phyloP scores from a whole-genome alignment of 1,140 invertebrate genomes.

The Coptotermes formosanus region DNA sequence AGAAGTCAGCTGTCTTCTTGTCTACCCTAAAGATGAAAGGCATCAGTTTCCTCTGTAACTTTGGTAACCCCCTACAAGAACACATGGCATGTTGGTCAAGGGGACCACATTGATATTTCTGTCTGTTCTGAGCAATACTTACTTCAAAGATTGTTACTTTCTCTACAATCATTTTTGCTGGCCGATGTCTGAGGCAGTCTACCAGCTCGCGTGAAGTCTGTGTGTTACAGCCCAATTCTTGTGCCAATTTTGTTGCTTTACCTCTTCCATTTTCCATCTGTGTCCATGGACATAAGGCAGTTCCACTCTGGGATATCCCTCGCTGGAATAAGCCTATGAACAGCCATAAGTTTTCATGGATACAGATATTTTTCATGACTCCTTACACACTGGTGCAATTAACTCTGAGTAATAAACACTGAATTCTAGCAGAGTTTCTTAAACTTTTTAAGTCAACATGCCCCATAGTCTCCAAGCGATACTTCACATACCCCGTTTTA shows the following conservation, averaged over 20 bases:
- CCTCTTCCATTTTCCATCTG: conserved; percentile 49
- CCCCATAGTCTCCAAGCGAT: too few species aligned
- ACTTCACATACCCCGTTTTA: too few species aligned
- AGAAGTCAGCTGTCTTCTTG: too few species aligned
- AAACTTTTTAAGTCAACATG: too few species aligned
- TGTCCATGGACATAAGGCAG: conserved; percentile 60
- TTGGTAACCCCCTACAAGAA: not conserved
- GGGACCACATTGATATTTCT: not conserved
- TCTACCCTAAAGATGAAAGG: not conserved
- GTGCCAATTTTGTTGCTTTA: conserved; percentile 50
- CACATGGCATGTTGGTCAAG: not conserved
- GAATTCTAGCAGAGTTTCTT: too few species aligned
- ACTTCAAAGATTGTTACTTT: conserved; percentile 44
- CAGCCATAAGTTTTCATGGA: not conserved
- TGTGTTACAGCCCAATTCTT: conserved; percentile 49
- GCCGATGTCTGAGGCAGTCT: conserved; percentile 54
- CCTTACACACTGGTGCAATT: too few species aligned
- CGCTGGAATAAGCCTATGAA: conserved; percentile 55
- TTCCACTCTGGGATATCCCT: conserved; percentile 60
- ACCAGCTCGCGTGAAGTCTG: conserved; percentile 45
- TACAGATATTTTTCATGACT: too few species aligned
- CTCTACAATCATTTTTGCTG: conserved; percentile 47
- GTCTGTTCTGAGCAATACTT: not conserved
- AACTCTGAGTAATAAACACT: too few species aligned
- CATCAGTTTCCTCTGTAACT: not conserved